Conservation (phyloP, 1,140 invertebrate genomes). For the Polyergus mexicanus region DNA sequence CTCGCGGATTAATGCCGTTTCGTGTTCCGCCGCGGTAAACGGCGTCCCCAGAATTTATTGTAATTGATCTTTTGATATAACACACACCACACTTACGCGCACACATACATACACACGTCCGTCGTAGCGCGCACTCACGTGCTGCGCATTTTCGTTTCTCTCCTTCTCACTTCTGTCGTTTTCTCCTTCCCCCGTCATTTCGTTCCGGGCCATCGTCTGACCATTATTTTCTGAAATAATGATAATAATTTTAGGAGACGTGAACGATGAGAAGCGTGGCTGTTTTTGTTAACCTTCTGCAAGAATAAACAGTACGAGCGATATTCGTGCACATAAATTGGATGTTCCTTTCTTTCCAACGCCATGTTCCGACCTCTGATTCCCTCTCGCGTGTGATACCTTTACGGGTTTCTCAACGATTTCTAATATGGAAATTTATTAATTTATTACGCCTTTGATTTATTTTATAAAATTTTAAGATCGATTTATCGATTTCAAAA, state of each 20-base stretch:
- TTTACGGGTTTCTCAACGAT: background rate
- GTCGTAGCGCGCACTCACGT: slow-evolving; percentile 62
- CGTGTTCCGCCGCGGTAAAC: slow-evolving; percentile 76
- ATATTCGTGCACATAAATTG: slow-evolving; percentile 47
- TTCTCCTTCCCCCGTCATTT: slow-evolving; percentile 51
- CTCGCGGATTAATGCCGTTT: slow-evolving; percentile 78
- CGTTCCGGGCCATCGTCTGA: slow-evolving; percentile 27
- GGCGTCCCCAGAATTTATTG: slow-evolving; percentile 78
- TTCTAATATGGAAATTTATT: background rate
- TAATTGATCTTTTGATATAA: slow-evolving; percentile 81
- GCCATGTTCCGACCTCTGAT: background rate
- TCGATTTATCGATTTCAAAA: too few relatives aligned
- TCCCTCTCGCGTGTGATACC: background rate
- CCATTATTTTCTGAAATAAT: slow-evolving; percentile 70
- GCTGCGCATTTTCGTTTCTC: slow-evolving; percentile 64
- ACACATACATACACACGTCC: slow-evolving; percentile 15
- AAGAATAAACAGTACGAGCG: slow-evolving; percentile 43
- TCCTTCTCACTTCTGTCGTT: slow-evolving; percentile 37
- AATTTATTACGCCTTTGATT: background rate
- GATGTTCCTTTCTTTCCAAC: slow-evolving; percentile 6
- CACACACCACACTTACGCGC: background rate
- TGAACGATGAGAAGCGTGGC: slow-evolving; percentile 31
- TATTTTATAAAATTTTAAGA: background rate
- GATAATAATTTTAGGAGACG: slow-evolving; percentile 67
- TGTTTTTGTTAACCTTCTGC: slow-evolving; percentile 57